phyloP scores from a whole-genome alignment of 2,888 invertebrate species.

The Caenorhabditis sp. region DNA sequence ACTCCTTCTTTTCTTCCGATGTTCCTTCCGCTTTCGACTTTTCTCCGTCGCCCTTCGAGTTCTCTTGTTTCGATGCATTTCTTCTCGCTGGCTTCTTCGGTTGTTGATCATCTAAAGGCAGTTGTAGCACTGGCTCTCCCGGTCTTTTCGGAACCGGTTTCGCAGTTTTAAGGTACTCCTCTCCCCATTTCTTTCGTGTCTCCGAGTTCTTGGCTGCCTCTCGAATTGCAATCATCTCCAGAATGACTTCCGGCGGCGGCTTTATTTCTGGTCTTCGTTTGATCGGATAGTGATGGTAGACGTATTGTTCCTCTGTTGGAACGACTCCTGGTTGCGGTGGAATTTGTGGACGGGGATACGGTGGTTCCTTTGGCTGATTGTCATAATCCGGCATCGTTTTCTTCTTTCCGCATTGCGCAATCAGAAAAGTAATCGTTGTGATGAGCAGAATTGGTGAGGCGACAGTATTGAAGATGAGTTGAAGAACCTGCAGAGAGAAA shows the following conservation, averaged over 20 bases:
- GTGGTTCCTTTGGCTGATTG: neutral
- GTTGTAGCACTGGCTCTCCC: too few relatives aligned
- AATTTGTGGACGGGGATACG: neutral
- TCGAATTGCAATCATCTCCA: neutral
- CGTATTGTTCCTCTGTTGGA: neutral
- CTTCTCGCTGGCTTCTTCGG: too few relatives aligned
- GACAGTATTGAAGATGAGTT: conserved; percentile 2
- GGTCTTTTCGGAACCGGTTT: too few relatives aligned
- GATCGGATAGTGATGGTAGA: neutral
- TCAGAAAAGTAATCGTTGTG: neutral
- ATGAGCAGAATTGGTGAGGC: neutral
- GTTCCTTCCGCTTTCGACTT: too few relatives aligned
- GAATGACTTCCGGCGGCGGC: neutral
- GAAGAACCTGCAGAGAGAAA: conserved; percentile 5
- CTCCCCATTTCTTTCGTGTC: neutral
- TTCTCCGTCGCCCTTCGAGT: too few relatives aligned
- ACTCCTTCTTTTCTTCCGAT: too few relatives aligned
- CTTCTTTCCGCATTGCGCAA: neutral
- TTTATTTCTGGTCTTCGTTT: neutral
- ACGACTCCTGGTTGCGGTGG: neutral
- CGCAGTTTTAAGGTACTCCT: too few relatives aligned
- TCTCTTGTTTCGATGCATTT: too few relatives aligned
- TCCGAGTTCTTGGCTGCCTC: neutral
- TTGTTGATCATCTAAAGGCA: too few relatives aligned
- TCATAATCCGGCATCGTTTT: neutral